Evolutionary conservation across 2,888 invertebrate species (phyloP).

Genomic region (Limenitis camilla): DNA sequence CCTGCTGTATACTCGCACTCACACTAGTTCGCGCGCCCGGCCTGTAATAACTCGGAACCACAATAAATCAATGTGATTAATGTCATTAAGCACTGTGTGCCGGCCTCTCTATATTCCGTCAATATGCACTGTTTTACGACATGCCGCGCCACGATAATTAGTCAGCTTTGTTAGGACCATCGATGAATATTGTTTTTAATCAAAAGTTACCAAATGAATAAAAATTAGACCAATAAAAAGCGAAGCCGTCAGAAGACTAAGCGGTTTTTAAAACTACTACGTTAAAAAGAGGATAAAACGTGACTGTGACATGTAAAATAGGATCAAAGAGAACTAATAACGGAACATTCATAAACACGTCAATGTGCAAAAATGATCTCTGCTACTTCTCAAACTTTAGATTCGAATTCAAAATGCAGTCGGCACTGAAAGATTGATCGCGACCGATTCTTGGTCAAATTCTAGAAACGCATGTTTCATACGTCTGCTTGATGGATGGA

Average conservation of each 20-base stretch:
- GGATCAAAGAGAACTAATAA: slow-evolving; percentile 67
- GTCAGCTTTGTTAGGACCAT: slow-evolving; percentile 72
- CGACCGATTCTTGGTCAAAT: slow-evolving; percentile 46
- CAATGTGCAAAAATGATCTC: slow-evolving; percentile 65
- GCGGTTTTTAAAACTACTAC: background rate
- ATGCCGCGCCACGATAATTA: slow-evolving; percentile 71
- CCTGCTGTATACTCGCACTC: slow-evolving; percentile 42
- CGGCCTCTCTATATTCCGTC: slow-evolving; percentile 75
- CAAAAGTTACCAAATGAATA: slow-evolving; percentile 31
- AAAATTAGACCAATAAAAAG: slow-evolving; percentile 28
- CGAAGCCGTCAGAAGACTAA: slow-evolving; percentile 2
- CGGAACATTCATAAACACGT: slow-evolving; percentile 64
- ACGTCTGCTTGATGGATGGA: slow-evolving; percentile 66
- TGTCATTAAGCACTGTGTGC: slow-evolving; percentile 75
- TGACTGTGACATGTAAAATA: slow-evolving; percentile 30
- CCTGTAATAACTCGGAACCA: slow-evolving; percentile 76
- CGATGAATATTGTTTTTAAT: slow-evolving; percentile 46
- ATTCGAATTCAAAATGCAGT: slow-evolving; percentile 7
- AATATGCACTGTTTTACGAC: slow-evolving; percentile 76
- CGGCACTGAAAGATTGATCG: slow-evolving; percentile 40
- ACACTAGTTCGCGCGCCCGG: slow-evolving; percentile 52
- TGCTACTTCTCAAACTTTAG: slow-evolving; percentile 58
- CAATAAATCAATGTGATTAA: slow-evolving; percentile 76
- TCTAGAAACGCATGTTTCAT: slow-evolving; percentile 49
- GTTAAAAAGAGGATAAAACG: slow-evolving; percentile 11